Base-by-base conservation (phyloP, 2,888 invertebrate species). In the Tinea pellionella region DNA sequence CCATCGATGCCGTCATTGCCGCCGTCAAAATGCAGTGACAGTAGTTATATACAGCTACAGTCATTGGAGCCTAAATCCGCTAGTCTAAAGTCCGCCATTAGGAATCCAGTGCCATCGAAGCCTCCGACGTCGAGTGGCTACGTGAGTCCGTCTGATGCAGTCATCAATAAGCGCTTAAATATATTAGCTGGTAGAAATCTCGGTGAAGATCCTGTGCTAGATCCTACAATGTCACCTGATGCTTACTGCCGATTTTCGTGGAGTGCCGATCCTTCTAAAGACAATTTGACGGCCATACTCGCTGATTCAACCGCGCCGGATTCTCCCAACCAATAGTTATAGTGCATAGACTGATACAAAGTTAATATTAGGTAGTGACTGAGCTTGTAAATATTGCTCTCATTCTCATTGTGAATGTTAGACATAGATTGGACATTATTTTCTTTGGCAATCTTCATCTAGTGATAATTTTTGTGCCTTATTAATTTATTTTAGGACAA, bases 401-500 rank as follows among this genome's bases (percentile, higher is more conserved):
- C n/a, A 30, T 8, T 19, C 15, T 57, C 30, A 57, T 30, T 11
- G 24, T 53, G 13, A 16, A 2, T 19, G 24, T 53, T n/a, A 12
- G n/a, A 16, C 15, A 47, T 53, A 18, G 47, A 53, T 24, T 57
- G 32, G 57, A 32, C 32, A 55, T 55, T 55, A 24, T 19, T 55
- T 55, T 55, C n/a, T 55, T 19, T 55, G 55, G 24, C 57, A 18
- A 53, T 57, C 59, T 78, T 77, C 75, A 72, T 80, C 74, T 86
- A 86, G 86, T 86, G 86, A 85, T 86, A 85, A 80, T 77, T 80
- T 76, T 84, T 77, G 86, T 87, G 86, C 87, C 87, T 87, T 87
- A 87, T 83, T 86, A 87, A 86, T 83, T 86, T 87, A 86, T 86
- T 84, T 86, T 85, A 85, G 85, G 80, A 77, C 74, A 75, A 76